Percentiles rank a stretch among this genome's conserved stretches.
Evolutionary conservation across 2,113 vertebrate species (phyloP).

Genomic region (Willisornis vidua): DNA sequence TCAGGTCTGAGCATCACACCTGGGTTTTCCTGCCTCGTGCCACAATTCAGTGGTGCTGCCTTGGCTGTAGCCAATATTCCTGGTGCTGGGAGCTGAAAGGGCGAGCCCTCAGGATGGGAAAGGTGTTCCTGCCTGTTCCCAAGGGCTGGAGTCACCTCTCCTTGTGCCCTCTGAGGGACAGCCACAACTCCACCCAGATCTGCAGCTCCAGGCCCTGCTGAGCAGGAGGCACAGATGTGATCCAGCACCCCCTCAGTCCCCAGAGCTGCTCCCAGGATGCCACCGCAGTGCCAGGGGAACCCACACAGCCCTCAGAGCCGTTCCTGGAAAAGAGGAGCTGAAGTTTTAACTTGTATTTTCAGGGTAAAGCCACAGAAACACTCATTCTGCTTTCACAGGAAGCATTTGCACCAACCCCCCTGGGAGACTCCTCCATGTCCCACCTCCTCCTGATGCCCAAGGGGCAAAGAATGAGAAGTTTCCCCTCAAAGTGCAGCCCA

Average conservation of each 20-base stretch:
- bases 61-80: not conserved
- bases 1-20: not conserved
- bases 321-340: not conserved
- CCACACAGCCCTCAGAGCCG: not conserved
- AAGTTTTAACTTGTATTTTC: not conserved
- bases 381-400: not conserved
- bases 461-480: not conserved
- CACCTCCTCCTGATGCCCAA: not conserved
- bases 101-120: not conserved
- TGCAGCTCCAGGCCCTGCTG: not conserved
- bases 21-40: not conserved
- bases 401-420: not conserved
- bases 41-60: fast-evolving
- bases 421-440: not conserved
- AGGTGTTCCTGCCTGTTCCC: not conserved
- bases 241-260: too few relatives aligned
- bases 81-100: not conserved
- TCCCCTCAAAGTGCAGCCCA: not conserved
- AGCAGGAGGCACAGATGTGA: fast-evolving
- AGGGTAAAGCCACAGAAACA: not conserved
- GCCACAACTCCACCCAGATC: not conserved
- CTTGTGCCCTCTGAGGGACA: not conserved
- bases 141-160: not conserved
- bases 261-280: not conserved
- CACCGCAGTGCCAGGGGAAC: not conserved